Evolutionary conservation across 2,797 vertebrate genomes (phyloP).

Genomic region (Lacerta agilis): DNA sequence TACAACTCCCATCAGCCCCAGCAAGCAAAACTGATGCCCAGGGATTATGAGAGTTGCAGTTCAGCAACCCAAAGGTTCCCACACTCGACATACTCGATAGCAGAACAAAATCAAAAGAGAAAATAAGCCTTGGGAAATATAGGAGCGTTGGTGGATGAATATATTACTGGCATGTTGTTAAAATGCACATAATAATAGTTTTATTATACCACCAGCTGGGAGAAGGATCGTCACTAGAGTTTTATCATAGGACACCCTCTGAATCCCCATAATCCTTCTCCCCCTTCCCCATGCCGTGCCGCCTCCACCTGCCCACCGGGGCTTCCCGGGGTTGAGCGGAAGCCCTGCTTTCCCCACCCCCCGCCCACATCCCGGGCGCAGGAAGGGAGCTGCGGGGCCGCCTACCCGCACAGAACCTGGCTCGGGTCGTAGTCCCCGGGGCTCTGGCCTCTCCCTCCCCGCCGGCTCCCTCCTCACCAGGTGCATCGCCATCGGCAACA

Average conservation of each 20-base stretch:
- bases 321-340: not conserved
- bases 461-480: slow-evolving; percentile 85
- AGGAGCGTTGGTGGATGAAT: no score
- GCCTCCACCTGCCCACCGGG: not conserved
- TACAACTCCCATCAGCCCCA: no score
- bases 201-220: not conserved
- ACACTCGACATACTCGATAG: no score
- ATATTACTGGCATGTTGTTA: not conserved
- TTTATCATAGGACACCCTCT: not conserved
- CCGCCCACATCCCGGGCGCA: no score
- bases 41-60: no score
- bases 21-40: no score
- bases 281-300: no score
- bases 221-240: no score
- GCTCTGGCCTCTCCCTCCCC: not conserved
- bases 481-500: slow-evolving; percentile 92
- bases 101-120: not conserved
- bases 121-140: not conserved
- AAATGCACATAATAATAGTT: not conserved
- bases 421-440: not conserved
- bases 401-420: not conserved
- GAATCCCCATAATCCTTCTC: no score
- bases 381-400: not conserved
- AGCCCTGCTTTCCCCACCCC: no score
- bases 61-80: no score